Conservation (phyloP, 2,113 vertebrate species). For the Pseudolaguvia tuberculata region DNA sequence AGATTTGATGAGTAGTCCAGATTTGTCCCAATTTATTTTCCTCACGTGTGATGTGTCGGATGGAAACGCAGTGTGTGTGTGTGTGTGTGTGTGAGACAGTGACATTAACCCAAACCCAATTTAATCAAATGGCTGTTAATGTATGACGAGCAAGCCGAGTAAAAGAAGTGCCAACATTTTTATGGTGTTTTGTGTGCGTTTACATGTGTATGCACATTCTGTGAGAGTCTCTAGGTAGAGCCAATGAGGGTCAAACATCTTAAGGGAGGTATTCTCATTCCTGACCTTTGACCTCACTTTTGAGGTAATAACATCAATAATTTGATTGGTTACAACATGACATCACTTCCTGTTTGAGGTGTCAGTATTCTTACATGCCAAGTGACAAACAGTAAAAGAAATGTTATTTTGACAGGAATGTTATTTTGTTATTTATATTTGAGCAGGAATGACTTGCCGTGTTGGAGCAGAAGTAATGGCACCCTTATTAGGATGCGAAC, state of each 20-base stretch:
- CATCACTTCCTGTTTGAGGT: neutral
- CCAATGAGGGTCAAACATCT: neutral
- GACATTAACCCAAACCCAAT: too few relatives aligned
- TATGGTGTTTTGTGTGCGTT: neutral
- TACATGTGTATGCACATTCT: neutral
- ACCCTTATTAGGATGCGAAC: neutral
- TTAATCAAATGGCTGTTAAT: too few relatives aligned
- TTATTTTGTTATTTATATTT: neutral
- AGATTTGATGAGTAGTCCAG: neutral
- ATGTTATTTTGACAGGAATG: too few relatives aligned
- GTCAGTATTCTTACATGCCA: neutral
- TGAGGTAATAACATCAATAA: neutral
- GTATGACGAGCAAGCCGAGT: too few relatives aligned
- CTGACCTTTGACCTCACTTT: conserved; percentile 1
- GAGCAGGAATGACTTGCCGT: too few relatives aligned
- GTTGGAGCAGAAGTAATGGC: neutral
- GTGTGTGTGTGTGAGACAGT: too few relatives aligned
- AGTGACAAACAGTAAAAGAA: neutral
- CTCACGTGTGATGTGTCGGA: neutral
- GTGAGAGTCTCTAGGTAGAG: neutral
- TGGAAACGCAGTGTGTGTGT: too few relatives aligned
- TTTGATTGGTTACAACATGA: too few relatives aligned
- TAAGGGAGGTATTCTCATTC: neutral
- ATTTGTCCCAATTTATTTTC: neutral
- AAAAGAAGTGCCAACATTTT: neutral